Base-by-base conservation (phyloP, 2,888 invertebrate species). In the Pollenia amentaria region DNA sequence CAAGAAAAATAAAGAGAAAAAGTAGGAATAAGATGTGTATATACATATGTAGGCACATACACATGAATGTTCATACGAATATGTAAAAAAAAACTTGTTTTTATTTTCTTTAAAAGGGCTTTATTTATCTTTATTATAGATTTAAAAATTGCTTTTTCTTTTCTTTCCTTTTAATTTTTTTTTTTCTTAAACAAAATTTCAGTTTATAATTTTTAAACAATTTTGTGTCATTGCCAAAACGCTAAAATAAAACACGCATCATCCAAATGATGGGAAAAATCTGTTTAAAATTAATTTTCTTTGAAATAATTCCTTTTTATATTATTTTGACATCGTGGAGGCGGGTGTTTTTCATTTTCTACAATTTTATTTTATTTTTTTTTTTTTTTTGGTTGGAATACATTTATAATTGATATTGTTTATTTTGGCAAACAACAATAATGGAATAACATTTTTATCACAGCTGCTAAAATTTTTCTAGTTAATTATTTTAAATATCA, bases 201-300 rank as follows among this genome's bases (percentile, higher is more conserved):
- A 38, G 10, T 51, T 46, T 44, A 53, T 16, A 21, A 44, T 46
- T 57, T 64, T 57, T 51, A 60, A 73, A 73, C 3, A 65, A 51
- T 76, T 84, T 87, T 84, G 87, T 84, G 73, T 77, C 76, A 80
- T 77, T 87, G 87, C 87, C 87, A 87, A 84, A 83, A 82, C 9
- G 40, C 4, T n/a, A 55, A 48, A 42, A 18, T 38, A 53, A 21
- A 46, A 42, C 53, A 46, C 9, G 3, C 46, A 57, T 11, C 46
- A 57, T 11, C 16, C 14, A 57, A 60, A 60, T 12, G 60, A 69
- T 65, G 29, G 21, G 11, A 48, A 42, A 70, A 78, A 83, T 84
- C 67, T 65, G 79, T 80, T 87, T 80, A 60, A 82, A 75, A 83
- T 79, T 38, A 75, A 70, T 72, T 51, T 81, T 67, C 53, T 21